Evolutionary conservation across 1,140 invertebrate genomes (phyloP), one percentile per base, ranked within the genome.

Genomic region (Drosophila mojavensis): DNA sequence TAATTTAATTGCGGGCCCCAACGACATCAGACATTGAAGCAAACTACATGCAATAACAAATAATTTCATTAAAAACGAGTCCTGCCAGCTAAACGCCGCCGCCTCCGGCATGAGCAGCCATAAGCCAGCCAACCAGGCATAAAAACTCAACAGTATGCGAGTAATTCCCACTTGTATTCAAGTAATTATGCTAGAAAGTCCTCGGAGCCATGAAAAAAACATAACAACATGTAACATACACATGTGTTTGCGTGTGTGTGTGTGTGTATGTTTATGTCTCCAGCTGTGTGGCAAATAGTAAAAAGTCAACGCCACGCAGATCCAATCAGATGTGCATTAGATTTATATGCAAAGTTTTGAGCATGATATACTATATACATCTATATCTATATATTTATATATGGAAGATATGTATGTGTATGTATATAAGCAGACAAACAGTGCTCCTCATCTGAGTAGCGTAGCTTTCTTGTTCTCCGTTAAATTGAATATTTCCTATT

Each of bases 1-100:
- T 88, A 88, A 88, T 88, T 84, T 89, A 88, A 88, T 88, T 89
- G 80, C 80, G 80, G 84, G 84, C 84, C 80, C 83, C 58, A 80
- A 72, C 73, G 55, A 54, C 61, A 41, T 48, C 56, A 63, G 72
- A 58, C 47, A 36, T 48, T 48, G 63, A 11, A 54, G 73, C 60
- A 13, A 64, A 62, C 60, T 56, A 75, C 56, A 72, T 43, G 56
- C 65, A 77, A 77, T 79, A 64, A 77, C 55, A 76, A 79, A 73
- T 79, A 79, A 79, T 77, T 79, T 72, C 77, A 79, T 79, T 79
- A 79, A 73, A 78, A 73, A 77, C n/a, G 45, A 43, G 63, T 45
- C 63, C n/a, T 30, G 56, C 43, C 41, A 76, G 64, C 64, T 33
- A 62, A 9, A 11, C 36, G 24, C 36, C 36, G 24, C 53, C 30